Evolutionary conservation across 1,140 invertebrate genomes (phyloP).

Genomic region (Heliconius melpomene): DNA sequence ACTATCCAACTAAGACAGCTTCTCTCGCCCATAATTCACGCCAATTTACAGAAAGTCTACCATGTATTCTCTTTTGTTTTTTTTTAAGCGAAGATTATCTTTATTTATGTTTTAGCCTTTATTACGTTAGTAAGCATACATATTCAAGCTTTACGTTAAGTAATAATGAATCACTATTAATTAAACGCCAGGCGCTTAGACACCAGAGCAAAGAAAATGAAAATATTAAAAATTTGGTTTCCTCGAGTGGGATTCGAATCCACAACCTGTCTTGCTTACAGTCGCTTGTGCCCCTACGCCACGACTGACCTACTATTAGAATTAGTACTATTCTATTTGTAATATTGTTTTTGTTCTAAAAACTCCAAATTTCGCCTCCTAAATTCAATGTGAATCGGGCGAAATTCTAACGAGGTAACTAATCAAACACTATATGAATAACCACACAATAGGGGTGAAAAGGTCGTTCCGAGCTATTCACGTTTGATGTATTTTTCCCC

Average conservation of each 20-base stretch:
- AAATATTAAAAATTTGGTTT: too few relatives aligned
- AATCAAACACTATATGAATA: slow-evolving; percentile 14
- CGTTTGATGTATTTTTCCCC: slow-evolving; percentile 23
- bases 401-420: slow-evolving; percentile 11
- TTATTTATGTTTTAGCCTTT: neutral
- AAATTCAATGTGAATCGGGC: neutral
- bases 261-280: too few relatives aligned
- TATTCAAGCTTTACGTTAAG: neutral
- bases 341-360: neutral
- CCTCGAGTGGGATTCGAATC: too few relatives aligned
- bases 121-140: neutral
- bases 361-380: neutral
- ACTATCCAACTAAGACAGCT: neutral
- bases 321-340: too few relatives aligned
- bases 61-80: slow-evolving; percentile 2
- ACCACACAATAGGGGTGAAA: slow-evolving; percentile 13
- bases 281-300: too few relatives aligned
- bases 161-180: neutral
- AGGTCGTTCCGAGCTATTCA: slow-evolving; percentile 15
- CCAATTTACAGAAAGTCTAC: slow-evolving; percentile 3
- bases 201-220: too few relatives aligned
- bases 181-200: too few relatives aligned
- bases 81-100: neutral
- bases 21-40: neutral
- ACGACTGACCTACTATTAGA: too few relatives aligned